Base-by-base conservation (phyloP, 53 echinoderm and acorn worm genomes). In the Zoroaster sp. region DNA sequence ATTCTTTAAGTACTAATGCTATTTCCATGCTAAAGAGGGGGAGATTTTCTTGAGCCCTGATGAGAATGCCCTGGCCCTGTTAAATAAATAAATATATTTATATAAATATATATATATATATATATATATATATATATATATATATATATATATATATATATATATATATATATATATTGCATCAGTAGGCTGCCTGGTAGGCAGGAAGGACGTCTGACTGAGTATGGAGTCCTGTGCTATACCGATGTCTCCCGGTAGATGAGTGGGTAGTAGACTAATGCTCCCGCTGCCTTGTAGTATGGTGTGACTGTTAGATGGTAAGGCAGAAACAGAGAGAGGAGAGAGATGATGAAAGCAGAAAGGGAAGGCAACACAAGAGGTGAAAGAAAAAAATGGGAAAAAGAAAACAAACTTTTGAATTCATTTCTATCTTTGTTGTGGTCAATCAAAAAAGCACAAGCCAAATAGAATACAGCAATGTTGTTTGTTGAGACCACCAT, bases 161-260 rank as follows among this genome's bases (percentile, higher is more conserved):
- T n/a, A n/a, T 59, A 59, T 28, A 8, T 59, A 40, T 66, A 39
- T 23, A 32, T 12, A 9, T 81, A 81, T 67, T 81, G 81, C 81
- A 81, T 81, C 67, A 41, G 30, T 13, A 66, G 79, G 66, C 21
- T 44, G 18, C 46, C 40, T 1, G 9, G 54, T 14, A 41, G 40
- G 69, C 20, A 31, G 73, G 37, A 15, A 34, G 35, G 69, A 63
- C 71, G 30, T 42, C 15, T 0, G n/a, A 15, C 69, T 10, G 25
- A 55, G 75, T 59, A 28, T 38, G 63, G 75, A 73, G 73, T 73
- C 72, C 70, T 69, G 72, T 74, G 77, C 55, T 81, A 91, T 74
- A 91, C 86, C 14, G 86, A 86, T 69, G 86, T 86, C 51, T 91
- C 91, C 45, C 91, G 35, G 91, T 83, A 85, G 65, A 91, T 85